phyloP scores from a whole-genome alignment of 2,797 vertebrate genomes.

The Clarias fuscus region DNA sequence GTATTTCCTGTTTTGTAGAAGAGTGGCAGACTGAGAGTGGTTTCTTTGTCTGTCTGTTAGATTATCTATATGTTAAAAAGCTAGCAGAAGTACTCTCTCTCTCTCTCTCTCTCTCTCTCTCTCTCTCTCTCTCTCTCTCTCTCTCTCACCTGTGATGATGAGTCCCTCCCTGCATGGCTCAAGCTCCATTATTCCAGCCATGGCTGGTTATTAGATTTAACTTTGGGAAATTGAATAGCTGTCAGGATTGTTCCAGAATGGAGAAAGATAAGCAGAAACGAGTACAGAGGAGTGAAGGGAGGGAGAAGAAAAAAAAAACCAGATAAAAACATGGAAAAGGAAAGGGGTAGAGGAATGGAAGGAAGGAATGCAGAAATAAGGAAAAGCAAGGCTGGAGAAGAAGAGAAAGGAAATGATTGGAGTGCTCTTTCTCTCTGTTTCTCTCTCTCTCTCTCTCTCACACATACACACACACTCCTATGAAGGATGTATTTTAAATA shows the following conservation, averaged over 20 bases:
- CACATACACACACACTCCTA: constrained; percentile 14
- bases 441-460: neutral
- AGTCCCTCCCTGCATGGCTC: constrained; percentile 37
- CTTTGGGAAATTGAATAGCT: constrained; percentile 76
- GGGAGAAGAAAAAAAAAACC: constrained; percentile 33
- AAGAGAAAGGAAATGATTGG: neutral
- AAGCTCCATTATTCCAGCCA: constrained; percentile 49
- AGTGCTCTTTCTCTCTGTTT: no score
- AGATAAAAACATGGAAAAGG: neutral
- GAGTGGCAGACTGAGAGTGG: constrained; percentile 38
- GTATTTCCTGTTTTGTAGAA: constrained; percentile 33
- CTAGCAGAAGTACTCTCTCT: neutral
- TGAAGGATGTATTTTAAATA: neutral
- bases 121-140: constrained; percentile 3
- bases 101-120: neutral
- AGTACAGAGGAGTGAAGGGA: constrained; percentile 4
- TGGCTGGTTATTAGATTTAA: constrained; percentile 74
- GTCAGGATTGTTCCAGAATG: constrained; percentile 71
- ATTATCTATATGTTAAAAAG: neutral
- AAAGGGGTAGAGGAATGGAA: neutral
- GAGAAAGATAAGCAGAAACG: constrained; percentile 65
- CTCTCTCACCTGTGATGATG: constrained; percentile 18
- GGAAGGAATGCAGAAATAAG: no score
- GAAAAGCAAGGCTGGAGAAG: neutral
- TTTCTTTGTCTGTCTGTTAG: neutral